A percentile compares a stretch with the other conserved stretches of the same genome.
These are phyloP conservation scores for Pelagia noctiluca DNA, from an alignment of 30 jellyfish, hydroid and myxozoan species.

Conservation along the genomic window DNA sequence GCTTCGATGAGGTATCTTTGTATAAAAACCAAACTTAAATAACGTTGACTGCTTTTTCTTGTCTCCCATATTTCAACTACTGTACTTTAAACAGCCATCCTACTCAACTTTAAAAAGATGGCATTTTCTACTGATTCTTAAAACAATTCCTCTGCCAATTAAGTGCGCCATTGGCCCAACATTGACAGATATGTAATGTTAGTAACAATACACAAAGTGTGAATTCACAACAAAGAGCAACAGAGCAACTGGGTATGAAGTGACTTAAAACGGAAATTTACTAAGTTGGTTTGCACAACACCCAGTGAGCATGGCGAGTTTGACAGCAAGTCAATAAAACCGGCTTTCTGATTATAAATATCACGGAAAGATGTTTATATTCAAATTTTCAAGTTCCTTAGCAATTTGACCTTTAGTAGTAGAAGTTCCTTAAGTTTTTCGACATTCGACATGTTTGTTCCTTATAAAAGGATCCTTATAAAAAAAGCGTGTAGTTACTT, in stretches of 20 bases:
- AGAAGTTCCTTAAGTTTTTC: too few relatives aligned
- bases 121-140: background rate
- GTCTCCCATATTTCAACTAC: background rate
- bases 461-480: background rate
- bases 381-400: background rate
- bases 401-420: background rate
- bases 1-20: slow-evolving; percentile 45
- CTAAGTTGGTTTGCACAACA: background rate
- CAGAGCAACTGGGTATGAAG: background rate
- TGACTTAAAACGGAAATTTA: background rate
- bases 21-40: slow-evolving; percentile 48
- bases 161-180: too few relatives aligned
- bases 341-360: background rate
- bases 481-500: background rate
- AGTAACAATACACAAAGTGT: background rate
- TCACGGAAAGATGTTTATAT: background rate
- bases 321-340: background rate
- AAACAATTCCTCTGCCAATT: background rate
- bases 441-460: background rate
- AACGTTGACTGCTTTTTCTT: slow-evolving; percentile 11
- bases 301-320: background rate
- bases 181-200: too few relatives aligned
- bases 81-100: too few relatives aligned
- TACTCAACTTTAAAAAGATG: background rate
- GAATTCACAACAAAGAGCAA: background rate